Base-by-base conservation (phyloP, 1,140 invertebrate species). In the Rhysida immarginata region DNA sequence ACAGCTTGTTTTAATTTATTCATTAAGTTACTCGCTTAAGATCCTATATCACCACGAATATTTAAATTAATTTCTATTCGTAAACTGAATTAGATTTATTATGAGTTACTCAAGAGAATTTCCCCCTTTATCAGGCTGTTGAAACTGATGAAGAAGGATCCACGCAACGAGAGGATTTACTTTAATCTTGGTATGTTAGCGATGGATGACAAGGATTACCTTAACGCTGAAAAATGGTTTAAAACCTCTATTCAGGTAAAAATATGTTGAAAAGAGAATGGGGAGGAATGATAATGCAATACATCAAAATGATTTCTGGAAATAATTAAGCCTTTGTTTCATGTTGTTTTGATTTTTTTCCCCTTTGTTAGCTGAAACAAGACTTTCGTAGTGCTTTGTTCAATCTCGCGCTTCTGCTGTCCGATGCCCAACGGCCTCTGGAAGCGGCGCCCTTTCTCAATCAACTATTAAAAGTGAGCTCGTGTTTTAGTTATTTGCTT, bases 371-470 rank as follows among this genome's bases (percentile, higher is more conserved):
- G 69, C 53, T 68, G 42, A 69, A 75, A 50, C 64, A 67, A 25
- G 68, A 71, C 57, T 95, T 95, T 69, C 77, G 88, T 45, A 92
- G 89, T 59, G 92, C 93, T 0, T 76, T 96, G 0, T 97, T 97
- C 69, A 97, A 97, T 74, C 71, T 96, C 53, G 93, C 93, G 0
- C 72, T 97, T 26, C 73, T 97, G 29, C 70, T 96, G 50, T 87
- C 89, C 0, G 90, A 96, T 68, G 79, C 87, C 50, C 80, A 88
- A 54, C 75, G 87, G 52, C 89, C 92, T 0, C 68, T 94, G 3
- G 91, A 96, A 68, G 92, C 92, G 0, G 85, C 89, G 11, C 89
- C 90, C 0, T 94, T 91, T 68, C 75, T 97, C 0, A 89, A 93
- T 68, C 90, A 93, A 64, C 74, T 96, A 1, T 84, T 96, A n/a